Base-by-base conservation (phyloP, 2,888 invertebrate species). In the Drosophila siamana region DNA sequence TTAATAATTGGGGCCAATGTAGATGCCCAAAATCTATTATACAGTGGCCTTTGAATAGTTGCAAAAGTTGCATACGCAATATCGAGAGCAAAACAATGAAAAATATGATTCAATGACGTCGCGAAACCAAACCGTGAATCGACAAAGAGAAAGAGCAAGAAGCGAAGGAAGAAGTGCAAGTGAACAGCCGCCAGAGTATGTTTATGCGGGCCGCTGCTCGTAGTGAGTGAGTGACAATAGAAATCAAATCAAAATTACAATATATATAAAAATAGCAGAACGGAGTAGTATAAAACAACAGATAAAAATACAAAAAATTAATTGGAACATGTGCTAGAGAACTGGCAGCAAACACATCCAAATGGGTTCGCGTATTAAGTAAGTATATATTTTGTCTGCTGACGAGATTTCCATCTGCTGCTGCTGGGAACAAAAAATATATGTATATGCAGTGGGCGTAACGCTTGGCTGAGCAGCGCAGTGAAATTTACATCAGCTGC, bases 361-460 rank as follows among this genome's bases (percentile, higher is more conserved):
- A 77, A 90, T 90, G 90, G 90, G 89, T 84, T 90, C 90, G 66
- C 90, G 90, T 76, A 91, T 89, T 66, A 90, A 89, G 90, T 91
- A 78, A 90, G 91, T 90, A 81, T 74, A n/a, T 33, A 4, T 69
- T 28, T 46, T 44, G 19, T 52, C 44, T 47, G 36, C 48, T 52
- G 48, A 46, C 48, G 48, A 36, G 64, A 72, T 63, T 76, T 51
- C 26, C 62, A 63, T 61, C 50, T 19, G 19, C 19, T 57, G 56
- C 55, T 64, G 54, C 41, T 62, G 41, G 46, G 41, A 51, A 52
- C 50, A 61, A 56, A 55, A 33, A 33, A 33, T n/a, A 33, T 26
- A 7, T 26, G 19, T 16, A 61, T 33, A 46, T 74, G 60, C 66
- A 74, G 81, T 85, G 84, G 89, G 91, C 88, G 91, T 90, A 84